These are phyloP conservation scores for Oxytorus armatus DNA, from an alignment of 2,888 invertebrate genomes.

Conservation along the genomic window DNA sequence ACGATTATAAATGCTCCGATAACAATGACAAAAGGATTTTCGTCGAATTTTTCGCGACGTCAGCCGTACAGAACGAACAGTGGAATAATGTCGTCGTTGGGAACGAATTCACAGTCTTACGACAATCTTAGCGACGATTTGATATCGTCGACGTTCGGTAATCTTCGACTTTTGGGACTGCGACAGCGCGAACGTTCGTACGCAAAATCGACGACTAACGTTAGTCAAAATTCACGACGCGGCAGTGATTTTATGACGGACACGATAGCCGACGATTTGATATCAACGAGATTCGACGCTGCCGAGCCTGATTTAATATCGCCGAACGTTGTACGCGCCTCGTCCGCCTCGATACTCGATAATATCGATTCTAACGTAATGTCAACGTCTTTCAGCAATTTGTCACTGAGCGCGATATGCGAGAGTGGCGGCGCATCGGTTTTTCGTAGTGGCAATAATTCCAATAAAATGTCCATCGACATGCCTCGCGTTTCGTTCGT, in stretches of 20 bases:
- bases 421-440: slow-evolving; percentile 46
- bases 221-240: slow-evolving; percentile 33
- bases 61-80: slow-evolving; percentile 36
- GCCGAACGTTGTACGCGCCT: slow-evolving; percentile 70
- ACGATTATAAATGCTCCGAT: slow-evolving; percentile 39
- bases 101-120: slow-evolving; percentile 56
- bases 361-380: slow-evolving; percentile 76
- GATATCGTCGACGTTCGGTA: slow-evolving; percentile 61
- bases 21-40: slow-evolving; percentile 25
- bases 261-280: slow-evolving; percentile 68
- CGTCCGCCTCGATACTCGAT: slow-evolving; percentile 70
- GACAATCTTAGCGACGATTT: slow-evolving; percentile 62
- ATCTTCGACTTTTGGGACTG: slow-evolving; percentile 51
- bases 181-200: slow-evolving; percentile 53
- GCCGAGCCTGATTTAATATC: slow-evolving; percentile 71
- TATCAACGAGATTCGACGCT: slow-evolving; percentile 75
- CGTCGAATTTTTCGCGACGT: not conserved
- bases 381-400: slow-evolving; percentile 79
- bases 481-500: slow-evolving; percentile 55
- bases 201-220: slow-evolving; percentile 57
- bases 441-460: slow-evolving; percentile 53
- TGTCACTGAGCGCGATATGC: slow-evolving; percentile 50
- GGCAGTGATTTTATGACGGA: slow-evolving; percentile 32
- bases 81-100: slow-evolving; percentile 35
- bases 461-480: slow-evolving; percentile 39